Evolutionary conservation across 1,140 invertebrate species (phyloP).

Genomic region (Telenomus remus): DNA sequence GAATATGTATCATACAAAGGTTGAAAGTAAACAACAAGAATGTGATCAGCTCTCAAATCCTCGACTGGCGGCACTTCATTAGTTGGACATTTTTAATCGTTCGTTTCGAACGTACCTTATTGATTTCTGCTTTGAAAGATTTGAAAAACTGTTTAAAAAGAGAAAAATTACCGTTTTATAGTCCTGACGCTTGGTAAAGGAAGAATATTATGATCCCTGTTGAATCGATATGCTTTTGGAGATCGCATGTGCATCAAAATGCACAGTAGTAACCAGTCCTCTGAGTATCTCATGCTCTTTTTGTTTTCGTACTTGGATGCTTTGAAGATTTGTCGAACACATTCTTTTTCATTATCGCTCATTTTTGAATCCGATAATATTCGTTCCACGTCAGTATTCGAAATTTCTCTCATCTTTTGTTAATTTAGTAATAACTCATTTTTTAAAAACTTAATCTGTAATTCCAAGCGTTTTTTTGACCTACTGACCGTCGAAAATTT

Average conservation of each 20-base stretch:
- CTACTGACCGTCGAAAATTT: too few relatives aligned
- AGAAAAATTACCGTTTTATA: too few relatives aligned
- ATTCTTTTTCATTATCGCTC: not conserved
- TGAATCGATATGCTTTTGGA: constrained; percentile 3
- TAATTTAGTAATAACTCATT: too few relatives aligned
- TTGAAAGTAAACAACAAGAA: not conserved
- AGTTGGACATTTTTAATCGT: too few relatives aligned
- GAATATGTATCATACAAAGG: constrained; percentile 8
- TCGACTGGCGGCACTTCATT: too few relatives aligned
- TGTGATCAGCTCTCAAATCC: constrained; percentile 3
- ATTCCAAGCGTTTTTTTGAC: too few relatives aligned
- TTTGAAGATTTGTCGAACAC: not conserved
- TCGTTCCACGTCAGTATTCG: too few relatives aligned
- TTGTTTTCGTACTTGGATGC: not conserved
- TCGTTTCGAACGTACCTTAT: too few relatives aligned
- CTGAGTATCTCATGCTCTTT: not conserved
- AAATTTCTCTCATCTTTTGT: not conserved
- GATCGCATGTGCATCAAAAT: constrained; percentile 13
- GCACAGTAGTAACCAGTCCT: constrained; percentile 2
- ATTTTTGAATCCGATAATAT: too few relatives aligned
- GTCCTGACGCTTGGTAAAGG: constrained; percentile 1
- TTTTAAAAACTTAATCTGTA: too few relatives aligned
- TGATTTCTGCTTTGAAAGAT: too few relatives aligned
- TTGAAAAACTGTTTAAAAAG: too few relatives aligned
- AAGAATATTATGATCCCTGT: constrained; percentile 4